A percentile compares a stretch with the other conserved stretches of the same genome.
Conservation (phyloP, 1,140 invertebrate genomes). For the Hydropsyche tenuis region DNA sequence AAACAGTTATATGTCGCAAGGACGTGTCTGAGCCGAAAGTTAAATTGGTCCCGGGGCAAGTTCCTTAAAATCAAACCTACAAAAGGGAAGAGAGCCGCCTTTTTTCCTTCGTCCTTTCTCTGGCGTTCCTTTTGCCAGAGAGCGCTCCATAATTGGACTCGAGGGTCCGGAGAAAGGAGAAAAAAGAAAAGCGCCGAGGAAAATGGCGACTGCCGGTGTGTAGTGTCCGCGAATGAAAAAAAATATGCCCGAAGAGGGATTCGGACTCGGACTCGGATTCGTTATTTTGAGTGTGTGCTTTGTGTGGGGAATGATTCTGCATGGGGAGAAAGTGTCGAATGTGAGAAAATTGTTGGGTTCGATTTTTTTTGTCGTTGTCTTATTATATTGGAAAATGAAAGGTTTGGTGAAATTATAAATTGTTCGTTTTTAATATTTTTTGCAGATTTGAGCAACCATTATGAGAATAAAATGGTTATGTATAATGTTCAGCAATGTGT, state of each 20-base stretch:
- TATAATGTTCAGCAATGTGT: no score
- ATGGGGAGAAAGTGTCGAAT: no score
- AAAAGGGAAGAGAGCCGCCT: not conserved
- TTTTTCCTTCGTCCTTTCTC: no score
- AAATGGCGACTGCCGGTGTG: not conserved
- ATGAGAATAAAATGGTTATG: no score
- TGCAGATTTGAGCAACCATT: no score
- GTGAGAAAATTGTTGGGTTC: no score
- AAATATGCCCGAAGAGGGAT: not conserved
- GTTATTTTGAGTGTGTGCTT: no score
- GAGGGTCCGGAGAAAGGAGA: conserved; percentile 7
- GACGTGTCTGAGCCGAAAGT: conserved; percentile 14
- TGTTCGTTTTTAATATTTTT: no score
- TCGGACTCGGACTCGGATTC: not conserved
- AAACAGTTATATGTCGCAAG: not conserved
- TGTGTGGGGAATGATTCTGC: no score
- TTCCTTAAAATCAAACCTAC: conserved; percentile 30
- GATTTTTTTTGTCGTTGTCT: no score
- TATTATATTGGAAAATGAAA: no score
- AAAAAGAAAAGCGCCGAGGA: conserved; percentile 14
- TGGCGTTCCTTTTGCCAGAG: conserved; percentile 17
- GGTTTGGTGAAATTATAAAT: no score
- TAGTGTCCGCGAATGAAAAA: not conserved
- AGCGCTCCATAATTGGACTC: conserved; percentile 35
- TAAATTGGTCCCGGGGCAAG: conserved; percentile 34